Conservation (phyloP, 2,888 invertebrate species). For the Oconnorella tubifera region DNA sequence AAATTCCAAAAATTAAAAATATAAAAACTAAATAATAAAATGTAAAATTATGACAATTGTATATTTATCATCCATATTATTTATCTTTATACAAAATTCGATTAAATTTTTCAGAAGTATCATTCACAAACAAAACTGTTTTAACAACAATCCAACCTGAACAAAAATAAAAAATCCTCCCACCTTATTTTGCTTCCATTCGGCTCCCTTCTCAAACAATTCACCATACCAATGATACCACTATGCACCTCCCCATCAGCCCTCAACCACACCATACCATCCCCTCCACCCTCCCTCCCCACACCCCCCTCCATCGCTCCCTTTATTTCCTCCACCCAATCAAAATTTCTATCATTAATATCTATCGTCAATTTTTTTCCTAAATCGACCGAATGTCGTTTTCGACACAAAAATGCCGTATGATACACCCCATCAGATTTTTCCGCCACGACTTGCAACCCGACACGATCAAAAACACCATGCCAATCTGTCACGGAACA, state of each 20-base stretch:
- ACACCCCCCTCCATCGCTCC: constrained; percentile 62
- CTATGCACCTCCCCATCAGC: constrained; percentile 48
- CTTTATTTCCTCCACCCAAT: constrained; percentile 79
- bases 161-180: too few species aligned
- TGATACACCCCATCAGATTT: constrained; percentile 65
- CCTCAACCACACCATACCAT: constrained; percentile 62
- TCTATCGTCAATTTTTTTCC: constrained; percentile 22
- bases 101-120: too few species aligned
- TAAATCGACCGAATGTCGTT: constrained; percentile 48
- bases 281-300: constrained; percentile 44
- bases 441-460: constrained; percentile 63
- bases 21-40: too few species aligned
- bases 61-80: too few species aligned
- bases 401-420: constrained; percentile 64
- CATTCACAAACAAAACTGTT: too few species aligned
- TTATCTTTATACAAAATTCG: too few species aligned
- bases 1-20: too few species aligned
- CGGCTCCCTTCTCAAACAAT: constrained; percentile 83
- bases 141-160: too few species aligned
- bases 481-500: constrained; percentile 36
- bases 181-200: constrained; percentile 75
- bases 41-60: too few species aligned
- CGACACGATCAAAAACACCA: constrained; percentile 44
- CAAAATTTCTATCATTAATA: constrained; percentile 14
- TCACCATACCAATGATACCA: constrained; percentile 82